Evolutionary conservation across 2,888 invertebrate species (phyloP).

Genomic region (Dione vanillae): DNA sequence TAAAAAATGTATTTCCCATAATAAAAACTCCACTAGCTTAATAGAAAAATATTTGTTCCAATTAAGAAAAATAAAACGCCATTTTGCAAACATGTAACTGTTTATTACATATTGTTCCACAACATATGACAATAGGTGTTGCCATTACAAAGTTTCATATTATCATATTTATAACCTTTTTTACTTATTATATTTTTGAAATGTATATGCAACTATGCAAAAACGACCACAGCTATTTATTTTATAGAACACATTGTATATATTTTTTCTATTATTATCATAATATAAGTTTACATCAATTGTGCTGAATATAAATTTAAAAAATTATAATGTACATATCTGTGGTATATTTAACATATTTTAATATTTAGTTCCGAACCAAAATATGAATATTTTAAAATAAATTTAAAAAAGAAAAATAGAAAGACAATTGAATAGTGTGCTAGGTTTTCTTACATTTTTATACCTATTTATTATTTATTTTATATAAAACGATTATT

Average conservation of each 20-base stretch:
- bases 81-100: conserved; percentile 70
- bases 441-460: conserved; percentile 37
- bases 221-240: background rate
- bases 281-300: background rate
- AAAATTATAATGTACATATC: background rate
- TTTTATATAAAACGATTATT: conserved; percentile 37
- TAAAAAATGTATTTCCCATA: too few relatives aligned
- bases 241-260: conserved; percentile 9
- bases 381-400: too few relatives aligned
- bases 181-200: conserved; percentile 8
- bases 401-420: background rate
- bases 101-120: conserved; percentile 75
- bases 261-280: background rate
- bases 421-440: background rate
- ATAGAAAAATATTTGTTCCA: background rate
- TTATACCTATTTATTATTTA: background rate
- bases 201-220: conserved; percentile 1
- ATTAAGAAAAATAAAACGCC: conserved; percentile 47
- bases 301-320: conserved; percentile 6
- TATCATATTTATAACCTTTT: conserved; percentile 63
- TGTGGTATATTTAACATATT: background rate
- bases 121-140: conserved; percentile 65
- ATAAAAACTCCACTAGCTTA: too few relatives aligned
- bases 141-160: conserved; percentile 58
- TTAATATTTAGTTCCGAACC: background rate